A percentile compares a stretch with the other conserved stretches of the same genome.
phyloP scores from a whole-genome alignment of 1,140 invertebrate species.

The Cheumatopsyche charites region DNA sequence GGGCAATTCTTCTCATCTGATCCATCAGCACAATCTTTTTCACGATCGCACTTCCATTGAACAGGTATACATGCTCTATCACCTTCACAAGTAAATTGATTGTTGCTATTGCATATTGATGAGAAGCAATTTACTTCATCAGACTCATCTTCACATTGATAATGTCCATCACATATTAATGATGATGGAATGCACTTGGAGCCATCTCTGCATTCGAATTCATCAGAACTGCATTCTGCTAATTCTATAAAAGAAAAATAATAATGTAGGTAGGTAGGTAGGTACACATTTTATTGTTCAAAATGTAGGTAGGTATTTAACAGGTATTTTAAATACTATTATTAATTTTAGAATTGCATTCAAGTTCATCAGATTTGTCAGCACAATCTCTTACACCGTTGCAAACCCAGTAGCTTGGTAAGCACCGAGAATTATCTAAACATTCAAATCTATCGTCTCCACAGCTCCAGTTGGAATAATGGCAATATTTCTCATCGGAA shows the following conservation, averaged over 20 bases:
- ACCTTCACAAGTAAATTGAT: background rate
- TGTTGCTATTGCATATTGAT: constrained; percentile 37
- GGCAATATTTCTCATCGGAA: background rate
- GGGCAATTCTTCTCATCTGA: background rate
- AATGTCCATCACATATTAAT: background rate
- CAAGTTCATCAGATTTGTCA: background rate
- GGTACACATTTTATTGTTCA: too few relatives aligned
- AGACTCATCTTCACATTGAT: background rate
- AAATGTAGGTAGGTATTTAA: too few relatives aligned
- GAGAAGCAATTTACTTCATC: background rate
- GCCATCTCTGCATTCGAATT: background rate
- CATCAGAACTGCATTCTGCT: background rate
- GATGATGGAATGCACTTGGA: background rate
- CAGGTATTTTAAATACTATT: too few relatives aligned
- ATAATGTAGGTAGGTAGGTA: too few relatives aligned
- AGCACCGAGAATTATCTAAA: too few relatives aligned
- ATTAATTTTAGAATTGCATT: too few relatives aligned
- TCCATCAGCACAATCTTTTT: background rate
- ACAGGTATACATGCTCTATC: background rate
- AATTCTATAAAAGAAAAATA: background rate
- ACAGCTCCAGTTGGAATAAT: too few relatives aligned
- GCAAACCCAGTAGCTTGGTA: background rate
- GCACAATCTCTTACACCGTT: background rate
- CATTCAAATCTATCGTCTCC: background rate
- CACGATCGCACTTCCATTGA: background rate